Evolutionary conservation across 2,113 vertebrate genomes (phyloP).

Genomic region (Plotosus lineatus): DNA sequence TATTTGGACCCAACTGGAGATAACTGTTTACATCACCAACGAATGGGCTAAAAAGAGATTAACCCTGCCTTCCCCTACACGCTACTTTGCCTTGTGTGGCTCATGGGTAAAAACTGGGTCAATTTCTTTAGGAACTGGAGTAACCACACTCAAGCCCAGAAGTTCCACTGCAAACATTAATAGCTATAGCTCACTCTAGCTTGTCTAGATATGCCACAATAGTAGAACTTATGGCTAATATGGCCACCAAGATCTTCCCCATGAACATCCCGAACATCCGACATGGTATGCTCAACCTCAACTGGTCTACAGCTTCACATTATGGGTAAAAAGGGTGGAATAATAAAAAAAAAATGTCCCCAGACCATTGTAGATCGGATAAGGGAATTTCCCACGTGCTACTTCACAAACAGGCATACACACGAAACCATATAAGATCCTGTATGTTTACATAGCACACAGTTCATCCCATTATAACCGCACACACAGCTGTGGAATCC

Average conservation of each 20-base stretch:
- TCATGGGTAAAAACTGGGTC: too few relatives aligned
- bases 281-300: neutral
- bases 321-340: neutral
- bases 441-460: slow-evolving; percentile 15
- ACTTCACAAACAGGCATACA: neutral
- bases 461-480: neutral
- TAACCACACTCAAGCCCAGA: too few relatives aligned
- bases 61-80: too few relatives aligned
- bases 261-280: neutral
- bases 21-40: too few relatives aligned
- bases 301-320: neutral
- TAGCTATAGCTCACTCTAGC: too few relatives aligned
- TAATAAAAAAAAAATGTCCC: neutral
- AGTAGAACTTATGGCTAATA: too few relatives aligned
- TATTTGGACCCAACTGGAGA: too few relatives aligned
- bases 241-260: neutral
- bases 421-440: neutral
- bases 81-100: too few relatives aligned
- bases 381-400: neutral
- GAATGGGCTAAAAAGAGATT: too few relatives aligned
- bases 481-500: slow-evolving; percentile 20
- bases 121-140: too few relatives aligned
- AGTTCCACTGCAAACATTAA: too few relatives aligned
- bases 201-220: too few relatives aligned
- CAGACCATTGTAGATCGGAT: neutral